Percentiles rank a stretch among this genome's conserved stretches.
phyloP scores from a whole-genome alignment of 1,140 invertebrate species.

The Platorchestia sp. region DNA sequence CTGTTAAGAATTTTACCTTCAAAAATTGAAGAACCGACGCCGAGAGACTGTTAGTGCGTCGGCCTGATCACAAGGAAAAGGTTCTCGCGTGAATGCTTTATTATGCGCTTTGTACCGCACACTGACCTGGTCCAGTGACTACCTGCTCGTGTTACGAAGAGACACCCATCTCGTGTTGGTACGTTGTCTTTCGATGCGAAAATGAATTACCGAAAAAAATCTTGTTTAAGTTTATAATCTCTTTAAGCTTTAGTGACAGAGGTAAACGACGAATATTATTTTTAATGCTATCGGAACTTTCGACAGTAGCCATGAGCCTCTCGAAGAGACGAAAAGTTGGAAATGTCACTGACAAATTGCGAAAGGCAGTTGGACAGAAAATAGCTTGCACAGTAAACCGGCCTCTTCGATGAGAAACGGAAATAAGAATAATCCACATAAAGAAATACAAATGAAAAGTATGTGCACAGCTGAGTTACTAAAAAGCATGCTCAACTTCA shows the following conservation, averaged over 20 bases:
- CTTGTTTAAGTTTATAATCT: neutral
- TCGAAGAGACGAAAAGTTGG: neutral
- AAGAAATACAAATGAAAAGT: too few relatives aligned
- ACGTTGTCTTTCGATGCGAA: neutral
- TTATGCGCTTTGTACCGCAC: neutral
- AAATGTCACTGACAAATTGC: neutral
- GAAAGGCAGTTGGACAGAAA: neutral
- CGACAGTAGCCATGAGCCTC: neutral
- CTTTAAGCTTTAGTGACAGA: neutral
- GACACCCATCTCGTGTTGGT: neutral
- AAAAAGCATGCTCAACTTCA: too few relatives aligned
- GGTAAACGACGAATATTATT: neutral
- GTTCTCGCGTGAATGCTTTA: neutral
- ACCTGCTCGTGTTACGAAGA: neutral
- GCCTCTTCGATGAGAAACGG: too few relatives aligned
- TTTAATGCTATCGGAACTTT: too few relatives aligned
- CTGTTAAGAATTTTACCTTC: neutral
- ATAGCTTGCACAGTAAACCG: too few relatives aligned
- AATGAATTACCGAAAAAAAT: neutral
- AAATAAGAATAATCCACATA: too few relatives aligned
- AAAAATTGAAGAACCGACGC: neutral
- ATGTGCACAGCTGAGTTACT: too few relatives aligned
- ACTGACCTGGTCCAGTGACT: slow-evolving; percentile 4
- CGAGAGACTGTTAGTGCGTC: neutral
- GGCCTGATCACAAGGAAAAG: neutral